These are phyloP conservation scores for Poecile montanus DNA, from an alignment of 2,797 vertebrate genomes.

Conservation along the genomic window DNA sequence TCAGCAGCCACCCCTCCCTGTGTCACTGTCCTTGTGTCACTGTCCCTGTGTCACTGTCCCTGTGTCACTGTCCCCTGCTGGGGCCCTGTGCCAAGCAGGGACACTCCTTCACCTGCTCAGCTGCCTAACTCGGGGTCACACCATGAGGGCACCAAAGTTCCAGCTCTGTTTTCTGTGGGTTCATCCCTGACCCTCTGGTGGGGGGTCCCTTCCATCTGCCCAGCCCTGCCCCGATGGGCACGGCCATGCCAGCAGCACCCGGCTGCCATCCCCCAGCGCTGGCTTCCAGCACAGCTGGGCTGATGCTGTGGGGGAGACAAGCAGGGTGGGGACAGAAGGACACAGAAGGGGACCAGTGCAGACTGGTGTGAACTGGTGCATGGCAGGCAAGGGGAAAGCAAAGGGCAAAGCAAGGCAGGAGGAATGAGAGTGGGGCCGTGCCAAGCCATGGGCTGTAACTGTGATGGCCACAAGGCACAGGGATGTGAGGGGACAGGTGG, in stretches of 20 bases:
- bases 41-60: background rate
- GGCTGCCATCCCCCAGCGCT: background rate
- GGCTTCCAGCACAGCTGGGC: background rate
- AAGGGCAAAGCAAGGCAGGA: background rate
- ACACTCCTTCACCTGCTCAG: background rate
- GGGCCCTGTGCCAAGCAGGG: background rate
- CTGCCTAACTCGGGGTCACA: background rate
- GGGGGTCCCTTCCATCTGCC: background rate
- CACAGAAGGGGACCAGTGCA: background rate
- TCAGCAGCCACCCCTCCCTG: background rate
- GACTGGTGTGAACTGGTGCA: background rate
- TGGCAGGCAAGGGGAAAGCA: background rate
- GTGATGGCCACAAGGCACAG: fast-evolving
- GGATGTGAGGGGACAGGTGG: background rate
- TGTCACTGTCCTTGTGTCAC: background rate
- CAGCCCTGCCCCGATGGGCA: background rate
- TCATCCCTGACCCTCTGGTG: background rate
- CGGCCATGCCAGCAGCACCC: background rate
- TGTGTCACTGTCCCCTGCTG: background rate
- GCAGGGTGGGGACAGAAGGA: background rate
- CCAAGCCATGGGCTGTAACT: background rate
- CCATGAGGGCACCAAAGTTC: too few species aligned
- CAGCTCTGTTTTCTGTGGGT: background rate
- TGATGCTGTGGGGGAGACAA: background rate
- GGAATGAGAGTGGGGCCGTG: background rate